These are phyloP conservation scores for Oenanthe melanoleuca DNA, from an alignment of 2,113 vertebrate species.

Conservation along the genomic window DNA sequence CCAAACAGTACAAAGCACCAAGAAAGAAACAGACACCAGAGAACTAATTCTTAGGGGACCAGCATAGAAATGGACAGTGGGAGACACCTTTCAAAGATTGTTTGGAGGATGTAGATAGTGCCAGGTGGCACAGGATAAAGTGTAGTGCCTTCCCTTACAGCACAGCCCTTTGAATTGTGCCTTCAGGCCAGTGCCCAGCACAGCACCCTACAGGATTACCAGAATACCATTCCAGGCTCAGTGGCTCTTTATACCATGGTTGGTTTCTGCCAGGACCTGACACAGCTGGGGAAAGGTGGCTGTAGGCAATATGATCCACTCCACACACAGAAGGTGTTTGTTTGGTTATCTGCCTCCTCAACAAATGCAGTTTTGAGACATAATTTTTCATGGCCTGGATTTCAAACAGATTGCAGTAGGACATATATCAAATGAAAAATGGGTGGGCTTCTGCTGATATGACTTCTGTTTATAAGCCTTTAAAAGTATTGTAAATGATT, in stretches of 20 bases:
- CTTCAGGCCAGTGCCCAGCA: not conserved
- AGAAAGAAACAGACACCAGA: not conserved
- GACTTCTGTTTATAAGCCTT: not conserved
- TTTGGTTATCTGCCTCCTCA: not conserved
- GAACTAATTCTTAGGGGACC: not conserved
- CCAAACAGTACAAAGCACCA: not conserved
- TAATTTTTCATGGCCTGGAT: not conserved
- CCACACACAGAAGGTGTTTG: not conserved
- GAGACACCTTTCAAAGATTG: not conserved
- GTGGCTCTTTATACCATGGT: not conserved
- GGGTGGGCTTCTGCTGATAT: not conserved
- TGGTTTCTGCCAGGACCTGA: not conserved
- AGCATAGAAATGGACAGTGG: not conserved
- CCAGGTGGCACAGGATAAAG: not conserved
- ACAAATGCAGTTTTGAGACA: not conserved
- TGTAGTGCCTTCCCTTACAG: accelerated
- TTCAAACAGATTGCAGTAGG: not conserved
- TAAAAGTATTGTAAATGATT: not conserved
- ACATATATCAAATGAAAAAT: not conserved
- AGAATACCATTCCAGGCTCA: not conserved
- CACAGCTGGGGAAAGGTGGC: not conserved
- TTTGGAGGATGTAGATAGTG: not conserved
- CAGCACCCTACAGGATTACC: not conserved
- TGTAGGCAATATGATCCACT: no score
- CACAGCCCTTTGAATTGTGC: not conserved